Evolutionary conservation across 1,140 invertebrate genomes (phyloP).

Genomic region (Drosophila ercepeae): DNA sequence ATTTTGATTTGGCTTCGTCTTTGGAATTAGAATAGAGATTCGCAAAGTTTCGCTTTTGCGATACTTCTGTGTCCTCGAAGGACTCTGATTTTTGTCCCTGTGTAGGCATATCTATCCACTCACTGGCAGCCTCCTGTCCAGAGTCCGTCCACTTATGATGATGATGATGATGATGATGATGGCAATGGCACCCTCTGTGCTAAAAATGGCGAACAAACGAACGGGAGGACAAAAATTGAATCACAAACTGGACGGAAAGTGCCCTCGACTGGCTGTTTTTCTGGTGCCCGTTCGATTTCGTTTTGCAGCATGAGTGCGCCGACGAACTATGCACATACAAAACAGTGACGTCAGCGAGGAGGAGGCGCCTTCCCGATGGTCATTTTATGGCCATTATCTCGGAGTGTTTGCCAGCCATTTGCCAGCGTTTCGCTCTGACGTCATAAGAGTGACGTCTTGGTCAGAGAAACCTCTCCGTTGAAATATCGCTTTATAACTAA

Average conservation of each 20-base stretch:
- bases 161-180: slow-evolving; percentile 14
- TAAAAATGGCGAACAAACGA: slow-evolving; percentile 66
- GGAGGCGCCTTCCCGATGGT: slow-evolving; percentile 10
- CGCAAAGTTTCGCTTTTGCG: too few relatives aligned
- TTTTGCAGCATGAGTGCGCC: slow-evolving; percentile 41
- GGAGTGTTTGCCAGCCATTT: slow-evolving; percentile 46
- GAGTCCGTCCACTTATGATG: too few relatives aligned
- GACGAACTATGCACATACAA: slow-evolving; percentile 46
- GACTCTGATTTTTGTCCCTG: slow-evolving; percentile 1
- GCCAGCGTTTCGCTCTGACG: slow-evolving; percentile 22
- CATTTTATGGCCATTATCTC: slow-evolving; percentile 40
- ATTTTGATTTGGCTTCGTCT: too few relatives aligned
- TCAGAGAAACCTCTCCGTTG: background rate
- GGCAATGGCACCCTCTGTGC: slow-evolving; percentile 44
- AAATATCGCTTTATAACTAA: too few relatives aligned
- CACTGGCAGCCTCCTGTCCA: slow-evolving; percentile 42
- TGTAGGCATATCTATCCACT: slow-evolving; percentile 40
- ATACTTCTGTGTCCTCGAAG: background rate
- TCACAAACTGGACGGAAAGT: slow-evolving; percentile 58
- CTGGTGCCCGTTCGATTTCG: slow-evolving; percentile 48
- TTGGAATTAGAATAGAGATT: too few relatives aligned
- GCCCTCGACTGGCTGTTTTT: slow-evolving; percentile 36
- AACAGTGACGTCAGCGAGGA: slow-evolving; percentile 59
- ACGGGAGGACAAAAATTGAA: slow-evolving; percentile 54
- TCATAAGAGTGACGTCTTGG: slow-evolving; percentile 43